These are phyloP conservation scores for Brachypteracias leptosomus DNA, from an alignment of 2,113 vertebrate species.

Conservation along the genomic window DNA sequence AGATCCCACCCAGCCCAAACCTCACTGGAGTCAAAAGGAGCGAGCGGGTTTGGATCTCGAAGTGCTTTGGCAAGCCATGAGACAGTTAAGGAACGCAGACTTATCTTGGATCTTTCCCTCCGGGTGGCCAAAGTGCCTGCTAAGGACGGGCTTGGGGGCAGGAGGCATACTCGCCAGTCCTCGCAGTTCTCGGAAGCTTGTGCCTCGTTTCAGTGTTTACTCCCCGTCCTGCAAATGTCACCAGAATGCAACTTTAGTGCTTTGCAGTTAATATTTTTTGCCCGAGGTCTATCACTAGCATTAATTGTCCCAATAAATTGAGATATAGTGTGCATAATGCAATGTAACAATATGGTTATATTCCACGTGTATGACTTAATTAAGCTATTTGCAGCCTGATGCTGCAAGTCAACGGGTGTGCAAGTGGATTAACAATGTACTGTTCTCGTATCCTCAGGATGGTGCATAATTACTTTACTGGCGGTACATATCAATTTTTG, in stretches of 20 bases:
- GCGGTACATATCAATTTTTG: conserved; percentile 85
- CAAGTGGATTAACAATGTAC: conserved; percentile 84
- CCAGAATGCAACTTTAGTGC: conserved; percentile 51
- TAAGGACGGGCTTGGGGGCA: neutral
- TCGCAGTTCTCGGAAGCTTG: neutral
- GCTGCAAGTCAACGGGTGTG: conserved; percentile 83
- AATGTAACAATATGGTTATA: conserved; percentile 80
- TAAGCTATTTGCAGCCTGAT: conserved; percentile 86
- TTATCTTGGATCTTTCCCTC: neutral
- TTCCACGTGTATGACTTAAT: conserved; percentile 84
- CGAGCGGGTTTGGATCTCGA: neutral
- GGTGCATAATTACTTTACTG: conserved; percentile 85
- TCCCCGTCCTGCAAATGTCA: conserved; percentile 30
- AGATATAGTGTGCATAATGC: conserved; percentile 78
- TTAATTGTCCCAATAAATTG: conserved; percentile 85
- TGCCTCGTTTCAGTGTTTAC: neutral
- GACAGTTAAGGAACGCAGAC: neutral
- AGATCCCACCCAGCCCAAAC: neutral
- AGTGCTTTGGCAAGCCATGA: neutral
- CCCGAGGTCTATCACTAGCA: conserved; percentile 73
- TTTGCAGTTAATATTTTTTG: conserved; percentile 52
- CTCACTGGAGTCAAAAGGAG: neutral
- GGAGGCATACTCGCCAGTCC: neutral
- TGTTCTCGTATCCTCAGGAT: conserved; percentile 80
- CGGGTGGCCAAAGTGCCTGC: neutral